Evolutionary conservation across 1,140 invertebrate species (phyloP), one percentile per base, ranked within the genome.

Genomic region (Carposina sasakii): DNA sequence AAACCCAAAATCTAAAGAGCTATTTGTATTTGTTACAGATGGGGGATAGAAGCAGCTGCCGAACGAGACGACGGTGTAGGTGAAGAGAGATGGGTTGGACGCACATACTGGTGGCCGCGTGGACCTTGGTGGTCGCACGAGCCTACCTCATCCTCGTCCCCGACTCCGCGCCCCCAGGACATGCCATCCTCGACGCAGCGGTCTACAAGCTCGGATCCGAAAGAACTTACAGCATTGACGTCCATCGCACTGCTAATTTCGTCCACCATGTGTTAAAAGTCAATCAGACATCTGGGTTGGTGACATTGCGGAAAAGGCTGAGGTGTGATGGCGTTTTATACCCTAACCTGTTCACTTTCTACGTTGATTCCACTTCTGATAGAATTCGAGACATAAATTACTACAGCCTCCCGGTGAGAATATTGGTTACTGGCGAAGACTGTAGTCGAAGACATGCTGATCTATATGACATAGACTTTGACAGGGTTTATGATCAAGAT

Each of bases 311-410:
- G 49, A 89, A 90, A 56, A 79, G 83, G 12, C 77, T 96, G n/a
- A 88, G 89, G 57, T 96, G 94, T 78, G 90, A 94, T 52, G 93
- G 92, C 21, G 86, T 94, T 6, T 90, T 91, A 42, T 95, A 95
- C 64, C 93, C 94, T 0, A 91, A 93, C 57, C 86, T 95, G 13
- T 94, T 96, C 75, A 94, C 93, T 3, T 89, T 95, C 57, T 94
- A 94, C 78, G 90, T 96, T 47, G 94, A 96, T 66, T 95, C 93
- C 12, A 92, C 91, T 19, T 92, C 93, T 28, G 92, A 92, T 59
- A 86, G 91, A 31, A 86, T 93, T 22, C 87, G 90, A 3, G 93
- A 92, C 44, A 90, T 95, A 31, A 93, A 95, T 62, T 96, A 95
- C 64, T 94, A 94, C 63, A 94, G 93, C 56, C 71, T 95, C 33